phyloP scores from a whole-genome alignment of 2,888 invertebrate species.

The Nudaria mundana region DNA sequence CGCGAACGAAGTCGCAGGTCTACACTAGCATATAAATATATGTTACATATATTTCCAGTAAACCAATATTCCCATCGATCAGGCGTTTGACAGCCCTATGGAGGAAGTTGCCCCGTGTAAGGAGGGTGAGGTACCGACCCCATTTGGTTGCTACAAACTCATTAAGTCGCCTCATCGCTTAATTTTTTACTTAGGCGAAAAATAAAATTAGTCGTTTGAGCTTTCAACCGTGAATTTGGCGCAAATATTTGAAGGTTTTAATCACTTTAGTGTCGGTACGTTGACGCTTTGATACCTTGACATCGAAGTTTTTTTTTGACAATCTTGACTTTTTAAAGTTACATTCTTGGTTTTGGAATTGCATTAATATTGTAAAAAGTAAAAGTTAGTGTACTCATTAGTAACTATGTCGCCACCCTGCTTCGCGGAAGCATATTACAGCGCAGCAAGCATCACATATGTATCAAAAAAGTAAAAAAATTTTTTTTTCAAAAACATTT shows the following conservation, averaged over 20 bases:
- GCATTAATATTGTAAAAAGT: no score
- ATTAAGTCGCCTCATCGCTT: slow-evolving; percentile 51
- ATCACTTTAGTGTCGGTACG: background rate
- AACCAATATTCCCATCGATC: background rate
- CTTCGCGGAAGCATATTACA: no score
- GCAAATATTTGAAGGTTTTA: slow-evolving; percentile 3
- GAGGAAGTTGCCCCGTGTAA: slow-evolving; percentile 13
- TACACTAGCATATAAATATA: no score
- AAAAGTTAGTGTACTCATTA: no score
- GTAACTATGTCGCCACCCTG: no score
- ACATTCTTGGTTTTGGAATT: no score
- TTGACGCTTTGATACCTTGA: background rate
- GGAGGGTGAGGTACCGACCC: slow-evolving; percentile 33
- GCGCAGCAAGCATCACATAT: no score
- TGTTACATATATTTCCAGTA: background rate
- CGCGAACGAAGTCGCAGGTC: no score
- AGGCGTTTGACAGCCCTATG: slow-evolving; percentile 18
- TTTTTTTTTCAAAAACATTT: no score
- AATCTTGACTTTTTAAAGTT: no score
- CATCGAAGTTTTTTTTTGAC: no score
- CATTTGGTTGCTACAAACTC: slow-evolving; percentile 43
- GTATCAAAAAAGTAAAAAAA: no score
- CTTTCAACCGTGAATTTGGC: slow-evolving; percentile 7
- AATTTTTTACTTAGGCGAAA: slow-evolving; percentile 58
- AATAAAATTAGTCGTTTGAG: slow-evolving; percentile 29